Conservation (phyloP, 2,113 vertebrate species). For the Oreochromis spilurus region DNA sequence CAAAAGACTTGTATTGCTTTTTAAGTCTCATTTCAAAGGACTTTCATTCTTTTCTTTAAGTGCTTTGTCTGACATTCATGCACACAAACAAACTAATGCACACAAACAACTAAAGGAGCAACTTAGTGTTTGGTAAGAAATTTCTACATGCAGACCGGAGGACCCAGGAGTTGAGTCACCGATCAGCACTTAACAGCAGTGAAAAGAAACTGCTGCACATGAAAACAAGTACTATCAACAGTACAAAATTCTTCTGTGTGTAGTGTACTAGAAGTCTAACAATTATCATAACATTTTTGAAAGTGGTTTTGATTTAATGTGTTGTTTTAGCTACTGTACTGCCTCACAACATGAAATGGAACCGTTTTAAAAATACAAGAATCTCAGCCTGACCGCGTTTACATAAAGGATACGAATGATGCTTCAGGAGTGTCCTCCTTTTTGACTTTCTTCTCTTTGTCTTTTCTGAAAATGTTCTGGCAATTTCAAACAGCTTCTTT, state of each 20-base stretch:
- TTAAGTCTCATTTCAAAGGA: not conserved
- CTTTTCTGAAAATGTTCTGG: slow-evolving; percentile 93
- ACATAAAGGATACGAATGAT: slow-evolving; percentile 89
- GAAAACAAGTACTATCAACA: not conserved
- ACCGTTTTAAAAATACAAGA: not conserved
- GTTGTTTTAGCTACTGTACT: not conserved
- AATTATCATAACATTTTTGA: not conserved
- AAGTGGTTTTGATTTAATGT: not conserved
- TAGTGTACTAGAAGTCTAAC: not conserved
- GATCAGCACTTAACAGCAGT: not conserved
- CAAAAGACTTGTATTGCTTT: not conserved
- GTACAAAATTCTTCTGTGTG: not conserved
- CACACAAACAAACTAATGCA: not conserved
- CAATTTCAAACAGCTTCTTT: slow-evolving; percentile 96
- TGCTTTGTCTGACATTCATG: not conserved
- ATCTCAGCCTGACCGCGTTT: not conserved
- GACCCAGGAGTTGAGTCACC: not conserved
- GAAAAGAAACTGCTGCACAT: not conserved
- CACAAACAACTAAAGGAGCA: not conserved
- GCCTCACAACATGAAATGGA: not conserved
- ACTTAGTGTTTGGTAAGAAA: not conserved
- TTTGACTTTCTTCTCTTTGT: slow-evolving; percentile 93
- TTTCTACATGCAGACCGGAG: not conserved
- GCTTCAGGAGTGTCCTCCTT: slow-evolving; percentile 85
- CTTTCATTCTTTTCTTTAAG: not conserved